phyloP scores from a whole-genome alignment of 2,888 invertebrate genomes.

The Sycophila texana region DNA sequence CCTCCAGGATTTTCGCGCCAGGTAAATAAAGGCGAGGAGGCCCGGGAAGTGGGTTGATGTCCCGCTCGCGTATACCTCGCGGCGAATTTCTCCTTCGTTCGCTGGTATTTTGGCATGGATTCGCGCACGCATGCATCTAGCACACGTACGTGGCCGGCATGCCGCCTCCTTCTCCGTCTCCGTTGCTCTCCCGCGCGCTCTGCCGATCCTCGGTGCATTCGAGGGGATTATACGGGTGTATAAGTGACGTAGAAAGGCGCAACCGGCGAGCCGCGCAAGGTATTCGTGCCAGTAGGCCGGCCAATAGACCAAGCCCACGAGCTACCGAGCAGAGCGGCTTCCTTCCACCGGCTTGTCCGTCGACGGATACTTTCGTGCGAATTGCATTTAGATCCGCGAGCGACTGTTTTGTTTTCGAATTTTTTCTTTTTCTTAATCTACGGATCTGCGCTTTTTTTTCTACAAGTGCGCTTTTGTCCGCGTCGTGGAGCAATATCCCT shows the following conservation, averaged over 20 bases:
- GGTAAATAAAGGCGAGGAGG: too few species aligned
- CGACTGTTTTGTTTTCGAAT: background rate
- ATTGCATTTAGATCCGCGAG: too few species aligned
- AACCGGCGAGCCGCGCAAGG: constrained; percentile 53
- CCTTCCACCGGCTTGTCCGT: background rate
- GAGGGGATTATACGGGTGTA: background rate
- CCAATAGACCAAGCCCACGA: constrained; percentile 69
- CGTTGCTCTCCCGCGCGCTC: background rate
- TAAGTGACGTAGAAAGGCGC: constrained; percentile 42
- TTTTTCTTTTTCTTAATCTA: background rate
- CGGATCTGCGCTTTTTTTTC: background rate
- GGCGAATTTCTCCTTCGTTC: constrained; percentile 45
- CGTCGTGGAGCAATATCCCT: too few species aligned
- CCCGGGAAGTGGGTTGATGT: background rate
- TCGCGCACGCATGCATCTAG: background rate
- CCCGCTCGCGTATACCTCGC: constrained; percentile 7
- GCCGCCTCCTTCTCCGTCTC: background rate
- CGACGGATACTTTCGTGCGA: background rate
- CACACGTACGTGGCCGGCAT: background rate
- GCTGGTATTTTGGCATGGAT: background rate
- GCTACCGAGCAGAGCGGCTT: background rate
- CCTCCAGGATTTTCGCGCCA: too few species aligned
- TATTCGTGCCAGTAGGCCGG: constrained; percentile 72
- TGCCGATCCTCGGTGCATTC: background rate
- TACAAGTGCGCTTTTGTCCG: background rate